These are phyloP conservation scores for Palaemon carinicauda DNA, from an alignment of 1,140 invertebrate species.

Conservation along the genomic window DNA sequence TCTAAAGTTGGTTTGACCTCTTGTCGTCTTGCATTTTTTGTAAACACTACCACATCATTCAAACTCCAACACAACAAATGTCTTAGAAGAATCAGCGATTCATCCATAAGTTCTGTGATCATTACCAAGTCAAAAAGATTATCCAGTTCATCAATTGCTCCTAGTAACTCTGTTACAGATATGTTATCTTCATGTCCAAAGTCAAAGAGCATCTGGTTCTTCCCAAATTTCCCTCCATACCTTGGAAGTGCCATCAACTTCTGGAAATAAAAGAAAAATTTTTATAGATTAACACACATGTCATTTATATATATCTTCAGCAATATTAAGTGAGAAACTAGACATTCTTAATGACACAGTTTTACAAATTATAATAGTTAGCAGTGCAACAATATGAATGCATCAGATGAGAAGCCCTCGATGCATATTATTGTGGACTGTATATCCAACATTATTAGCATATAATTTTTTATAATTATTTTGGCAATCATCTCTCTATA, in stretches of 20 bases:
- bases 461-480: no score
- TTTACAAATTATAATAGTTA: no score
- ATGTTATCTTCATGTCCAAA: constrained; percentile 63
- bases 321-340: no score
- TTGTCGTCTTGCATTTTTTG: constrained; percentile 62
- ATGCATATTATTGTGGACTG: no score
- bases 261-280: background rate
- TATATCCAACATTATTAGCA: no score
- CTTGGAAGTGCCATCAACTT: constrained; percentile 2
- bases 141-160: constrained; percentile 24
- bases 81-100: constrained; percentile 67
- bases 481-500: no score
- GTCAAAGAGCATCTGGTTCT: constrained; percentile 66
- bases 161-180: background rate
- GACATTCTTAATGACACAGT: no score
- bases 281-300: constrained; percentile 23
- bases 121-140: constrained; percentile 68
- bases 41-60: constrained; percentile 65
- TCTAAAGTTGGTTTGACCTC: constrained; percentile 51
- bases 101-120: constrained; percentile 69
- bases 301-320: no score
- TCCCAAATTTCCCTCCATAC: constrained; percentile 59
- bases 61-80: constrained; percentile 67
- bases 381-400: no score
- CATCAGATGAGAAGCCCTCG: no score